Conservation (phyloP, 2,888 invertebrate species). For the Tetranychus piercei region DNA sequence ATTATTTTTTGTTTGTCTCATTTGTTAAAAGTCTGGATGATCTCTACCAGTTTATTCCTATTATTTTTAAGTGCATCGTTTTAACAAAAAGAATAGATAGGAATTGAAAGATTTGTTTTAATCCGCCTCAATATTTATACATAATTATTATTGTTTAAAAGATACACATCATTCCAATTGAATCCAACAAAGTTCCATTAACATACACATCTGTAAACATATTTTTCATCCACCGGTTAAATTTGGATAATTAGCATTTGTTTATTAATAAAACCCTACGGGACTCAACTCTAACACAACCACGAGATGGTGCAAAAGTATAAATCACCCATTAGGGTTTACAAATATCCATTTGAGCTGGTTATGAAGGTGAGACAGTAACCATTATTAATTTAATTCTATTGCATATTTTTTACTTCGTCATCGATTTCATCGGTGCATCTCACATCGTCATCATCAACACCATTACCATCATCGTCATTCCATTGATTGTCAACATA, state of each 20-base stretch:
- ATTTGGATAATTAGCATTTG: too few relatives aligned
- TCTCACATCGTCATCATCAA: background rate
- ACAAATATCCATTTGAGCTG: constrained; percentile 82
- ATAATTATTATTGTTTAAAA: too few relatives aligned
- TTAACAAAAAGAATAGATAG: too few relatives aligned
- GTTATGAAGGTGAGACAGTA: constrained; percentile 66
- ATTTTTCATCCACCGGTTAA: too few relatives aligned
- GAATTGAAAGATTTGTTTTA: too few relatives aligned
- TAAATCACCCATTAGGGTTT: constrained; percentile 79
- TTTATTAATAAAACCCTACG: background rate
- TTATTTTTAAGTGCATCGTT: too few relatives aligned
- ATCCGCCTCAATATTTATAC: too few relatives aligned
- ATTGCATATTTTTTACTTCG: background rate
- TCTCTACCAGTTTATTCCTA: too few relatives aligned
- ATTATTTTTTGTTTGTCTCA: background rate
- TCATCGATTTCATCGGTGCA: background rate
- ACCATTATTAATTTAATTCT: constrained; percentile 28
- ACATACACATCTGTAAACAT: too few relatives aligned
- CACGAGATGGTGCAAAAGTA: constrained; percentile 75
- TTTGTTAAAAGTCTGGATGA: too few relatives aligned
- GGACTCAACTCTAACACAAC: background rate
- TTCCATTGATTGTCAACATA: background rate
- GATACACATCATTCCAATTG: too few relatives aligned
- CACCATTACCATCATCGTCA: background rate
- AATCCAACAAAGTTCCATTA: too few relatives aligned